phyloP scores from a whole-genome alignment of 1,140 invertebrate genomes.

The Orchesella cincta region DNA sequence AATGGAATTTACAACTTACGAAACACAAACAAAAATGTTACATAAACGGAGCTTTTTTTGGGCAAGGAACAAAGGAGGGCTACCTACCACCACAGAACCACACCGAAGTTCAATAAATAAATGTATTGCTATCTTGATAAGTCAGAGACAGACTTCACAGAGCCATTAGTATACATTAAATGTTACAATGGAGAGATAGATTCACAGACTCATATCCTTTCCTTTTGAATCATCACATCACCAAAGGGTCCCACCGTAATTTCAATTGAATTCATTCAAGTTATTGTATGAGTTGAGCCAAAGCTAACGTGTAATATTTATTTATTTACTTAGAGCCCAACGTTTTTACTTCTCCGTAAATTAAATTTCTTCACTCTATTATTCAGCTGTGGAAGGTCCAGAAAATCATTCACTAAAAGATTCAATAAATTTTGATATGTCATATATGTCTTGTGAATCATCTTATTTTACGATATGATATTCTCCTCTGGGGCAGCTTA shows the following conservation, averaged over 20 bases:
- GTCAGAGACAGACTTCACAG: not conserved
- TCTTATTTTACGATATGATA: no score
- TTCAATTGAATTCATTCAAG: not conserved
- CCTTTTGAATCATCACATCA: slow-evolving; percentile 18
- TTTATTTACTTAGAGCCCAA: slow-evolving; percentile 23
- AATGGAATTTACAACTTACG: no score
- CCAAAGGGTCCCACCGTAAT: not conserved
- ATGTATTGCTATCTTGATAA: not conserved
- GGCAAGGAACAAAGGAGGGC: no score
- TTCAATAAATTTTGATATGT: not conserved
- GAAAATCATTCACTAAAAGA: not conserved
- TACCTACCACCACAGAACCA: not conserved
- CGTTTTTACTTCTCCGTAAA: not conserved
- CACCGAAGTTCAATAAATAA: slow-evolving; percentile 10
- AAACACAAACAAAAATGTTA: no score
- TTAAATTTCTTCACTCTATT: not conserved
- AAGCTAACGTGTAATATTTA: slow-evolving; percentile 4
- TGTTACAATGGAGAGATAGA: not conserved
- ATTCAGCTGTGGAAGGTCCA: not conserved
- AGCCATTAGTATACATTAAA: not conserved
- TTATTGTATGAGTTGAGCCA: not conserved
- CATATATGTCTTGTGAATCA: slow-evolving; percentile 6
- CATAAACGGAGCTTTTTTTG: no score
- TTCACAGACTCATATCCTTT: slow-evolving; percentile 14
- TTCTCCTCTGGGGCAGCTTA: no score